These are phyloP conservation scores for Orchestia grillus DNA, from an alignment of 1,140 invertebrate genomes.

Conservation along the genomic window DNA sequence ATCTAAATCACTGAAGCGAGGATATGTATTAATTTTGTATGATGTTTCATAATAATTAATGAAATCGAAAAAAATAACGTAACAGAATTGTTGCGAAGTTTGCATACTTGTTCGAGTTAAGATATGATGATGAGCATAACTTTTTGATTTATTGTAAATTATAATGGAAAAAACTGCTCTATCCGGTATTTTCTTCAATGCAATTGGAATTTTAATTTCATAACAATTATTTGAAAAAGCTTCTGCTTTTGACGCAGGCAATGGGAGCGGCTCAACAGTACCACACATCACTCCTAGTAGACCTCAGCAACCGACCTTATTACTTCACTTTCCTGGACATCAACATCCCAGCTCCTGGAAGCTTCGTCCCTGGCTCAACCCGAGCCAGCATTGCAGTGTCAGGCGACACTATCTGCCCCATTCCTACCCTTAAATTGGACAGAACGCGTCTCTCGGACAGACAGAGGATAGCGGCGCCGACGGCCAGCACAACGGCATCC, in stretches of 20 bases:
- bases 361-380: conserved; percentile 95
- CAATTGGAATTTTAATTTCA: too few relatives aligned
- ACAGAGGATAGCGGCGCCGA: conserved; percentile 27
- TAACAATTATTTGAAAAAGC: not conserved
- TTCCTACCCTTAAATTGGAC: conserved; percentile 9
- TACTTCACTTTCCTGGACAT: conserved; percentile 96
- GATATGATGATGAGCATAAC: too few relatives aligned
- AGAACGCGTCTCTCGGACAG: not conserved
- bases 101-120: too few relatives aligned
- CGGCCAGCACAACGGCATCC: conserved; percentile 86
- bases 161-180: not conserved
- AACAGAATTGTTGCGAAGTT: too few relatives aligned
- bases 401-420: conserved; percentile 85
- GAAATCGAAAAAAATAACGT: too few relatives aligned
- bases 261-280: conserved; percentile 92
- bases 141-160: not conserved
- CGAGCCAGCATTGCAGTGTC: conserved; percentile 87
- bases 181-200: not conserved
- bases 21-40: not conserved
- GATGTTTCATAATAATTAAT: too few relatives aligned
- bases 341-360: conserved; percentile 85
- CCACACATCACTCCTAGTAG: conserved; percentile 91
- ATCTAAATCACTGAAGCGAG: not conserved
- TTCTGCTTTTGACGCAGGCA: conserved; percentile 74
- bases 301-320: conserved; percentile 91